Evolutionary conservation across 2,113 vertebrate species (phyloP).

Genomic region (Pionites leucogaster): DNA sequence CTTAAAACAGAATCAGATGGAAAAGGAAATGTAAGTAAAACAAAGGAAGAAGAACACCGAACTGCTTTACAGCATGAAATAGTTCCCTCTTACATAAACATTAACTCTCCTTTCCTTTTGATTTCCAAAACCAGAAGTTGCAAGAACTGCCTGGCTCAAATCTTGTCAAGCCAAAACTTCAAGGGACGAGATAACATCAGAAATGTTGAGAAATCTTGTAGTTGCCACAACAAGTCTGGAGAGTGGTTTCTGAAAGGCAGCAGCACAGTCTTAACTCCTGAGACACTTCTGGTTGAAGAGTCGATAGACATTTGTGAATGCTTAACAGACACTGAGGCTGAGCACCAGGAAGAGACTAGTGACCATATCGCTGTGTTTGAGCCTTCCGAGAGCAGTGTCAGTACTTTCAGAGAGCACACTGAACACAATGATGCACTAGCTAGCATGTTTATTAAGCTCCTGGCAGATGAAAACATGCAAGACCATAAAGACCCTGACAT

Average conservation of each 20-base stretch:
- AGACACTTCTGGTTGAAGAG: conserved; percentile 49
- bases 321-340: neutral
- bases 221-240: neutral
- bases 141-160: conserved; percentile 58
- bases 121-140: conserved; percentile 59
- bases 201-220: neutral
- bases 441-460: conserved; percentile 63
- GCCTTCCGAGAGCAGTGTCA: neutral
- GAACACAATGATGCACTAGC: conserved; percentile 52
- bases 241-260: conserved; percentile 30
- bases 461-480: neutral
- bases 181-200: neutral
- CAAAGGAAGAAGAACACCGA: neutral
- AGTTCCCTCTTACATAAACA: neutral
- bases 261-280: conserved; percentile 50
- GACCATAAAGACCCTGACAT: neutral
- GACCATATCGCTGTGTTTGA: neutral
- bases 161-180: conserved; percentile 22
- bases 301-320: conserved; percentile 37
- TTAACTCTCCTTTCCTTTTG: neutral
- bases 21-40: conserved; percentile 60
- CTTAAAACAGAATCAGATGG: conserved; percentile 1
- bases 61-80: neutral
- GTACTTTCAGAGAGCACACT: neutral
- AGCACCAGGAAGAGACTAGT: conserved; percentile 2